Evolutionary conservation across 2,888 invertebrate genomes (phyloP).

Genomic region (Cephus spinipes): DNA sequence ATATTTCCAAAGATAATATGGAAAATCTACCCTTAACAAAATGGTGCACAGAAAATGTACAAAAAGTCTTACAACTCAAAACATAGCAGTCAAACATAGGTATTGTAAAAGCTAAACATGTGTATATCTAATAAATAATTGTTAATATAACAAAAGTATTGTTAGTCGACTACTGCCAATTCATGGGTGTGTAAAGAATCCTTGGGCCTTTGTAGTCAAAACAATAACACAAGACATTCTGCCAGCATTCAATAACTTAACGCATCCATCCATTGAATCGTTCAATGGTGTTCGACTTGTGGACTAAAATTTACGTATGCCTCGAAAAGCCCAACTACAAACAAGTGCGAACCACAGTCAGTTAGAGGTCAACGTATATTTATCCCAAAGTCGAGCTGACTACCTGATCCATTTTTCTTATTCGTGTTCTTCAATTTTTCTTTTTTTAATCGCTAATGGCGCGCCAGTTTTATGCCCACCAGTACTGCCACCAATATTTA

Average conservation of each 20-base stretch:
- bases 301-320: not conserved
- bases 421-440: not conserved
- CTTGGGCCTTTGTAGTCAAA: not conserved
- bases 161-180: not conserved
- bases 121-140: not conserved
- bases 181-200: not conserved
- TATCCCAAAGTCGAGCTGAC: not conserved
- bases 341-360: not conserved
- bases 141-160: conserved; percentile 1
- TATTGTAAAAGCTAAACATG: not conserved
- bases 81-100: not conserved
- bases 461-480: not conserved
- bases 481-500: not conserved
- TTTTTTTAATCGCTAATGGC: not conserved
- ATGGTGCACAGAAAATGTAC: conserved; percentile 44
- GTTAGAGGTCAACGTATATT: not conserved
- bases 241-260: not conserved
- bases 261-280: not conserved
- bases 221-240: not conserved
- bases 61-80: conserved; percentile 24
- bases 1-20: conserved; percentile 32
- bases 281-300: not conserved
- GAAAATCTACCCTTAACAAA: conserved; percentile 43
- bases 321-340: not conserved
- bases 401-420: not conserved